Evolutionary conservation across 2,113 vertebrate species (phyloP), one percentile per base, ranked within the genome.

Genomic region (Tupaia tana): DNA sequence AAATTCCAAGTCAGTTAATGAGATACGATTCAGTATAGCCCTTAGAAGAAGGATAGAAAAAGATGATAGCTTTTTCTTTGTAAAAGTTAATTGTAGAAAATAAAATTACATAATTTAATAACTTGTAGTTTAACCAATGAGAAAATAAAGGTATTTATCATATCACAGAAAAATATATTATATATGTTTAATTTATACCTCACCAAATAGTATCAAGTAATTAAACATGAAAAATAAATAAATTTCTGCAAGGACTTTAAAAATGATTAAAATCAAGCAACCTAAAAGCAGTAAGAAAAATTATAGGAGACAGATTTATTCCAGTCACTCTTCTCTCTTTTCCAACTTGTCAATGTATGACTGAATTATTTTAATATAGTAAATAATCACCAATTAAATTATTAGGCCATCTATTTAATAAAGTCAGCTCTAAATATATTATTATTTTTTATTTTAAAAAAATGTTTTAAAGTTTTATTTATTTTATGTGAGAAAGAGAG

Each of bases 71-170:
- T 75, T 14, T 61, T 95, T 29, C 85, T 87, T 78, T 96, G 56
- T 90, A 92, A 71, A 94, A 83, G 15, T 74, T 93, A 78, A 71
- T 31, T 79, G 75, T 70, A 3, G 56, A 66, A 95, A 96, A 89
- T 95, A 8, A n/a, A 95, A 90, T 74, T 86, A n/a, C 4, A 66
- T 52, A 84, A 79, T 24, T 71, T 81, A 78, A 86, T 89, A 27
- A 74, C 63, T 54, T 70, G 0, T 88, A 86, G 93, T 93, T 82
- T 91, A 71, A 64, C 54, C 59, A 93, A 59, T 80, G 56, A 89
- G 16, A 81, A 25, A 92, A 43, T 66, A 69, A 89, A 86, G 22
- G 66, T 75, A 64, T 95, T 92, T 86, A 92, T 83, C 64, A 79
- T 27, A 7, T 92, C 78, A 80, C 22, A 77, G 24, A 87, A 82